These are phyloP conservation scores for Macropus fuliginosus DNA, from an alignment of 2,797 vertebrate species.

Conservation along the genomic window DNA sequence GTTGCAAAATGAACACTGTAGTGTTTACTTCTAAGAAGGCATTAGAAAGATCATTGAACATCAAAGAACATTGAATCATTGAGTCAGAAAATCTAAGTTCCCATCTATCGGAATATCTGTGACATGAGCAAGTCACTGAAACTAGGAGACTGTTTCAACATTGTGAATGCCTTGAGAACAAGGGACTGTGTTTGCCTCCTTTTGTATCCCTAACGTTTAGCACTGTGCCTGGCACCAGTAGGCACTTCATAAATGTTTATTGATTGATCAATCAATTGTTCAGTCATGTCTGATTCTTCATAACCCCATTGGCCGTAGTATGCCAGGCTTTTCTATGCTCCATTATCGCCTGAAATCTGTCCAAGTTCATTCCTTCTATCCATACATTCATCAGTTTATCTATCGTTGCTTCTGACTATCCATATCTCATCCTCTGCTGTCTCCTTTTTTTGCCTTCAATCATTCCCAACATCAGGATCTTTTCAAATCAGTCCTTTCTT, in stretches of 20 bases:
- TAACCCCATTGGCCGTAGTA: not conserved
- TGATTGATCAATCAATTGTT: not conserved
- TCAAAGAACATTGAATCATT: too few relatives aligned
- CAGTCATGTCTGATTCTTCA: not conserved
- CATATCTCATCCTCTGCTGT: not conserved
- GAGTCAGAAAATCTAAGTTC: not conserved
- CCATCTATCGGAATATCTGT: not conserved
- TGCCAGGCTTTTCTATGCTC: not conserved
- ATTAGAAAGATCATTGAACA: not conserved
- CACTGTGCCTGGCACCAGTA: not conserved
- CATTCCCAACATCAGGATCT: too few relatives aligned
- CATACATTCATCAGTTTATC: not conserved
- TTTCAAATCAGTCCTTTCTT: too few relatives aligned
- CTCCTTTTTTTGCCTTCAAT: not conserved
- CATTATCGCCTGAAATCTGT: not conserved
- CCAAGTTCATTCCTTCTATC: not conserved
- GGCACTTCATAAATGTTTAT: not conserved
- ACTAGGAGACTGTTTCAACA: not conserved
- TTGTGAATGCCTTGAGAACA: not conserved
- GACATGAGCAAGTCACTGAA: not conserved
- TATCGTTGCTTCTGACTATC: too few relatives aligned
- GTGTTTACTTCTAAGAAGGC: not conserved
- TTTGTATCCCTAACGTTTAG: not conserved
- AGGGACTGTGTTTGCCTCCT: not conserved
- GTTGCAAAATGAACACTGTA: not conserved